Evolutionary conservation across 2,888 invertebrate species (phyloP), one percentile per base, ranked within the genome.

Genomic region (Margaritifera margaritifera): DNA sequence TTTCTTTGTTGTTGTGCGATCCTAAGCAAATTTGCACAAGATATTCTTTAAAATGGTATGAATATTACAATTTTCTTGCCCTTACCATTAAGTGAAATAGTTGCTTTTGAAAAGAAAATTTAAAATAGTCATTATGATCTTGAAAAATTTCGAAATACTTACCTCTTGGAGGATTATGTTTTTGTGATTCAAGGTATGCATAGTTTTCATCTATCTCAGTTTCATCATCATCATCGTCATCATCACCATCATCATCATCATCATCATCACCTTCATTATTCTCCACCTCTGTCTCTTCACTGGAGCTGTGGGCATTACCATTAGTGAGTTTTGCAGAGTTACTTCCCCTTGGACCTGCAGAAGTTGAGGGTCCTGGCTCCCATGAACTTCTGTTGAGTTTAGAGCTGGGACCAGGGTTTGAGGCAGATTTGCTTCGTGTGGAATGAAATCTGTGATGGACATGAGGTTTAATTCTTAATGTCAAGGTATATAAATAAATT

Each of bases 281-380:
- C 51, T 69, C 68, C 15, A 69, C 68, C 66, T 75, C 74, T 25
- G 68, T 66, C 54, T 72, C 72, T 15, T 75, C 69, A 15, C 59
- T 52, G 20, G 74, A 50, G 18, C 57, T 66, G 51, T 75, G 73
- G 31, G 60, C 58, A 52, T 67, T 64, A 54, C 78, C 70, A 25
- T 79, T 74, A 24, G 74, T 72, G 15, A 74, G 27, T 53, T 54
- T 31, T 22, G 75, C 65, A 24, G 63, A 25, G 24, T n/a, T 61
- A 53, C 6, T 60, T 42, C 54, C 54, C 52, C 25, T n/a, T 52
- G 52, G 42, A 22, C 42, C 57, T 61, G 22, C 60, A 25, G 66
- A 68, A 31, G 53, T 61, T 31, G 52, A 64, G 22, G 56, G 50
- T 25, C 11, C 60, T 20, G n/a, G 53, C 27, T 51, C 24, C 42